Evolutionary conservation across 2,797 vertebrate genomes (phyloP), one percentile per base, ranked within the genome.

Genomic region (Spea hammondii): DNA sequence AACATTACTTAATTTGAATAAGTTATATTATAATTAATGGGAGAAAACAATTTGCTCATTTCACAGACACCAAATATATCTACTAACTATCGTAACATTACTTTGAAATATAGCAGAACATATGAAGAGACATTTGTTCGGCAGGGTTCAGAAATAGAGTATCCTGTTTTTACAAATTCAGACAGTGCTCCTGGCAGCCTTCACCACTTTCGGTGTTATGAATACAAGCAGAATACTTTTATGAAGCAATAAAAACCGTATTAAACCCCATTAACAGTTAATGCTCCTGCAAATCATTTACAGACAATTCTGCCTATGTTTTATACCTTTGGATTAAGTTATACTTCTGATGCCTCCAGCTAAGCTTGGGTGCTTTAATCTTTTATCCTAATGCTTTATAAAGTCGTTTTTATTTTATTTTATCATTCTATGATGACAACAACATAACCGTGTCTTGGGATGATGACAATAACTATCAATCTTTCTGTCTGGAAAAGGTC

Each of bases 41-140:
- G 5, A n/a, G 11, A 57, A 73, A 55, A 72, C 8, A 5, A 65
- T 55, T 48, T 12, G 12, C 13, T 60, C 4, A 1, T 0, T 57
- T 78, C 74, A 17, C 60, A n/a, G 11, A 4, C 51, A 53, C 51
- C 51, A 5, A 53, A 72, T 69, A 9, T 45, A 50, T 67, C 74
- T 12, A 14, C 49, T 5, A 70, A 32, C 6, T 32, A 64, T 64
- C 60, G 4, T 14, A 60, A 60, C 57, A 4, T 8, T 10, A 32
- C 14, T 17, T 32, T 64, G 17, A 64, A 64, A 32, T 6, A 64
- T 64, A 64, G 4, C n/a, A 17, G 14, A 32, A 17, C n/a, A 64
- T 64, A 64, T 64, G 60, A 64, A 17, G 13, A 12, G n/a, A 5
- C n/a, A 60, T 60, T 60, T 60, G 57, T 12, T 60, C n/a, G n/a